phyloP scores from a whole-genome alignment of 2,888 invertebrate species.

The Mimumesa dahlbomi region DNA sequence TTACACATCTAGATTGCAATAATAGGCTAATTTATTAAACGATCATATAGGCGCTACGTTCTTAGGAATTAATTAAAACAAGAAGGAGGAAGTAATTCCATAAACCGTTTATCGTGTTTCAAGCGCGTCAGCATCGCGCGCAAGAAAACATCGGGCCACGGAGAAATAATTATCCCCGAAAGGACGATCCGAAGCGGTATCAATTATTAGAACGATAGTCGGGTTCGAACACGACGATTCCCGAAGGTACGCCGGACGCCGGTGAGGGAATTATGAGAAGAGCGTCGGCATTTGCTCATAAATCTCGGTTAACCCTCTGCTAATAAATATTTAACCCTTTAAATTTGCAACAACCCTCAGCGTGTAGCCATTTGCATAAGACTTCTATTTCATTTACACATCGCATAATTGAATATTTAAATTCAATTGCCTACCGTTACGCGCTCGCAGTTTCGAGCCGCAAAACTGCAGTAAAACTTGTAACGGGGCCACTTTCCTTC shows the following conservation, averaged over 20 bases:
- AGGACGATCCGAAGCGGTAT: slow-evolving; percentile 12
- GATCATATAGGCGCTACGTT: not conserved
- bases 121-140: not conserved
- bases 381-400: slow-evolving; percentile 83
- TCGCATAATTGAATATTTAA: slow-evolving; percentile 82
- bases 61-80: slow-evolving; percentile 2
- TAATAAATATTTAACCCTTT: slow-evolving; percentile 81
- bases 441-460: slow-evolving; percentile 80
- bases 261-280: slow-evolving; percentile 48
- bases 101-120: not conserved
- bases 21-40: slow-evolving; percentile 9
- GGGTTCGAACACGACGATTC: slow-evolving; percentile 28
- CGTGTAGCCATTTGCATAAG: slow-evolving; percentile 81
- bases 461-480: slow-evolving; percentile 81
- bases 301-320: slow-evolving; percentile 80
- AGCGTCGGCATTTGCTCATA: slow-evolving; percentile 63
- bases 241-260: slow-evolving; percentile 47
- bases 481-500: slow-evolving; percentile 80
- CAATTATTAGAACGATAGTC: slow-evolving; percentile 18
- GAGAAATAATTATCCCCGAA: not conserved
- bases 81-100: not conserved
- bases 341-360: slow-evolving; percentile 80
- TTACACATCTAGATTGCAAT: not conserved
- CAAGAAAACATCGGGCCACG: not conserved
- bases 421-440: slow-evolving; percentile 80